Evolutionary conservation across 1,140 invertebrate species (phyloP), one percentile per base, ranked within the genome.

Genomic region (Bombus cullumanus): DNA sequence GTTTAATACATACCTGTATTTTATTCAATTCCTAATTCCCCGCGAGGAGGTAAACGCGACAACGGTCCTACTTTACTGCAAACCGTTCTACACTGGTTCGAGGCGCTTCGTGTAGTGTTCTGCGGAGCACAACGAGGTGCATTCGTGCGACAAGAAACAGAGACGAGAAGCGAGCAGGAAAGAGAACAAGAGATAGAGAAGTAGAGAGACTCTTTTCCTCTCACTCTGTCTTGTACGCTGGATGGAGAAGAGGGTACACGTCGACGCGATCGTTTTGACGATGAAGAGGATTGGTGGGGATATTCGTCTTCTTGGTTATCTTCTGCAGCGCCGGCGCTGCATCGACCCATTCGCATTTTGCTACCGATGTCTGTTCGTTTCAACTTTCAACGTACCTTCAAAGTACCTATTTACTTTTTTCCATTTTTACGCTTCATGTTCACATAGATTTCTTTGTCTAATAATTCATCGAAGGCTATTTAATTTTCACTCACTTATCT

Each of bases 291-390:
- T 28, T 90, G 62, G 85, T 86, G 85, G 89, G 87, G 84, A 81
- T 73, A 69, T 78, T 74, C 66, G 81, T 89, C 84, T 89, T 88
- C 82, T 77, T 81, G 89, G 87, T 85, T 79, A 62, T 82, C 43
- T 75, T 79, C 83, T 77, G 88, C 80, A 91, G 92, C 93, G 91
- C 92, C 92, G 92, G 90, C 92, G 92, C 92, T 93, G 91, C 90
- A 94, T 93, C 92, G 93, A 93, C 92, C 92, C 90, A 86, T 75
- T 73, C 66, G 43, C 81, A 41, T 57, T 76, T 86, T 53, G 25
- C 73, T 69, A 41, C 25, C 71, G 57, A 59, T 59, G 75, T 62
- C 13, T 28, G n/a, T 57, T 37, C 81, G 43, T 64, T 83, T 78
- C 25, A 43, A 62, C 34, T 10, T 53, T 53, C 47, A 22, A 53